A percentile compares a stretch with the other conserved stretches of the same genome.
phyloP scores from a whole-genome alignment of 1,140 invertebrate genomes.

The Drosophila triauraria region DNA sequence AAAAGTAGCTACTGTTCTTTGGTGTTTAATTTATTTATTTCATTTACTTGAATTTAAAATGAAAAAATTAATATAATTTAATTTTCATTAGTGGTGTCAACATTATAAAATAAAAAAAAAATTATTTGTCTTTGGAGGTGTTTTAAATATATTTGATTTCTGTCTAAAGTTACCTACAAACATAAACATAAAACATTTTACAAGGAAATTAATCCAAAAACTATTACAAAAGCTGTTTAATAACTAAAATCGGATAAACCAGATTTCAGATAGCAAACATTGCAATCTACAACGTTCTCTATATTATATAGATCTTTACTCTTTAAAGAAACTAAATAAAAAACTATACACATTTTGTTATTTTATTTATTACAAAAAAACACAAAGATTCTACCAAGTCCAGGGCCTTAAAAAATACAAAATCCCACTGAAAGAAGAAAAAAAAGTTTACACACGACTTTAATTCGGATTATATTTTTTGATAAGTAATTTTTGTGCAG shows the following conservation, averaged over 20 bases:
- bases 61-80: too few species aligned
- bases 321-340: background rate
- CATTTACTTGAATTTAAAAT: too few species aligned
- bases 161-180: too few species aligned
- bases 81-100: too few species aligned
- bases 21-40: background rate
- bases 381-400: too few species aligned
- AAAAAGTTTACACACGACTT: background rate
- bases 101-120: too few species aligned
- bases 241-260: background rate
- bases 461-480: background rate
- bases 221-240: background rate
- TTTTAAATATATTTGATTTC: too few species aligned
- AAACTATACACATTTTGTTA: background rate
- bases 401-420: too few species aligned
- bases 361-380: too few species aligned
- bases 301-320: background rate
- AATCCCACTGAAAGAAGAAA: background rate
- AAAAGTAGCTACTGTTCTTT: constrained; percentile 47
- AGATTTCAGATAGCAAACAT: background rate
- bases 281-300: background rate
- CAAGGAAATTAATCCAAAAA: too few species aligned
- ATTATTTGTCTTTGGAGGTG: too few species aligned
- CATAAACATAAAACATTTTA: too few species aligned
- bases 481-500: background rate